Conservation (phyloP, 2,888 invertebrate species). For the Serripes groenlandicus region DNA sequence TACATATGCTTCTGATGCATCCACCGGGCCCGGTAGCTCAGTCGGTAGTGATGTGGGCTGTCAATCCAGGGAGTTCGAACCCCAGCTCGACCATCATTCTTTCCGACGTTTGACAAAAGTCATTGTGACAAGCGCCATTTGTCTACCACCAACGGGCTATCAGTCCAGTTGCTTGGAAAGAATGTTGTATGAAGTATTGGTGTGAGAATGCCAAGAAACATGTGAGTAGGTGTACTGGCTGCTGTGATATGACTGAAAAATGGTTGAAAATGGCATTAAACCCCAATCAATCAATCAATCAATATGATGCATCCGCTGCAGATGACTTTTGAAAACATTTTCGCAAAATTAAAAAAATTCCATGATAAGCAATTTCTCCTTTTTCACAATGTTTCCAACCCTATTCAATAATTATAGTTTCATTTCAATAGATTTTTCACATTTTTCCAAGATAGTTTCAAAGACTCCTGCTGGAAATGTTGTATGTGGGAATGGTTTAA, state of each 20-base stretch:
- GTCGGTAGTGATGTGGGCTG: neutral
- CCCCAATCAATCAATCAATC: neutral
- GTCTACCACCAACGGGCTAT: neutral
- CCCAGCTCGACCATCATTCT: neutral
- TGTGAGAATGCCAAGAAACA: neutral
- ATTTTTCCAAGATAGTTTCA: too few species aligned
- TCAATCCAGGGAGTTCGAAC: neutral
- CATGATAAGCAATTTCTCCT: conserved; percentile 1
- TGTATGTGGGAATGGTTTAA: too few species aligned
- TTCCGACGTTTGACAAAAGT: neutral
- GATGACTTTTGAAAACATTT: neutral
- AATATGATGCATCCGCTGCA: neutral
- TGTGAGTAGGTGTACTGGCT: neutral
- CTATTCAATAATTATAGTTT: neutral
- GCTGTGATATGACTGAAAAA: neutral
- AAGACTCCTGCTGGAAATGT: too few species aligned
- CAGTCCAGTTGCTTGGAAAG: neutral
- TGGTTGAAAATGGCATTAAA: neutral
- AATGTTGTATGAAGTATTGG: neutral
- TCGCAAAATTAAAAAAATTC: neutral
- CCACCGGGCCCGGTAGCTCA: neutral
- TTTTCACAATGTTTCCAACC: conserved; percentile 5
- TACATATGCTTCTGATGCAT: too few species aligned
- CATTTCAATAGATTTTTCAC: too few species aligned
- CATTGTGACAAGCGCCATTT: neutral